A percentile compares a stretch with the other conserved stretches of the same genome.
Conservation (phyloP, 2,113 vertebrate species). For the Progne subis region DNA sequence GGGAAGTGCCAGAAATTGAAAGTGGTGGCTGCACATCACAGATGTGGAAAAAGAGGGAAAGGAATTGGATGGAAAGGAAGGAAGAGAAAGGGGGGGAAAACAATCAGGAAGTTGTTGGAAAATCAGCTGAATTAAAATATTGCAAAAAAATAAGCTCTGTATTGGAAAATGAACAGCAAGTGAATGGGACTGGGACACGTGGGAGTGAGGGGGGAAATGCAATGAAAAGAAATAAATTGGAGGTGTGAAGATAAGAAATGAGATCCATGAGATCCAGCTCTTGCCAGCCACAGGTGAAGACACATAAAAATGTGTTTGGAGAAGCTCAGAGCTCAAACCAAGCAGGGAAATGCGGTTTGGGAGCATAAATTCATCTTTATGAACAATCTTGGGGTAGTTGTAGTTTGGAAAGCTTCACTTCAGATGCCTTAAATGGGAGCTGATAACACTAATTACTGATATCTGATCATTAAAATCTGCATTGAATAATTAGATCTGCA, state of each 20-base stretch:
- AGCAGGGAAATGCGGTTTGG: neutral
- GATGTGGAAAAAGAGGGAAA: neutral
- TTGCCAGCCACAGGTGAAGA: neutral
- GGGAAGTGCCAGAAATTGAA: neutral
- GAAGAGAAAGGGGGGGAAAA: neutral
- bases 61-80: neutral
- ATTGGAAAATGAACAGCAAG: neutral
- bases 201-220: neutral
- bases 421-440: neutral
- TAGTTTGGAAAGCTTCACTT: neutral
- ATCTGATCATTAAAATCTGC: neutral
- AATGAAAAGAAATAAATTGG: neutral
- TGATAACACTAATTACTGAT: neutral
- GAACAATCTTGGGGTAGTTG: neutral
- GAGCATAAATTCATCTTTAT: neutral
- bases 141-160: neutral
- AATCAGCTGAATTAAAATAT: neutral
- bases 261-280: neutral
- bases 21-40: neutral
- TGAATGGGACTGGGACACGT: neutral
- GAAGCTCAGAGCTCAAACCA: neutral
- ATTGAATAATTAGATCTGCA: neutral
- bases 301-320: neutral
- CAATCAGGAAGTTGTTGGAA: neutral
- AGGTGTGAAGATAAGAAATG: neutral